phyloP scores from a whole-genome alignment of 2,888 invertebrate species.

The Frankliniella intonsa region DNA sequence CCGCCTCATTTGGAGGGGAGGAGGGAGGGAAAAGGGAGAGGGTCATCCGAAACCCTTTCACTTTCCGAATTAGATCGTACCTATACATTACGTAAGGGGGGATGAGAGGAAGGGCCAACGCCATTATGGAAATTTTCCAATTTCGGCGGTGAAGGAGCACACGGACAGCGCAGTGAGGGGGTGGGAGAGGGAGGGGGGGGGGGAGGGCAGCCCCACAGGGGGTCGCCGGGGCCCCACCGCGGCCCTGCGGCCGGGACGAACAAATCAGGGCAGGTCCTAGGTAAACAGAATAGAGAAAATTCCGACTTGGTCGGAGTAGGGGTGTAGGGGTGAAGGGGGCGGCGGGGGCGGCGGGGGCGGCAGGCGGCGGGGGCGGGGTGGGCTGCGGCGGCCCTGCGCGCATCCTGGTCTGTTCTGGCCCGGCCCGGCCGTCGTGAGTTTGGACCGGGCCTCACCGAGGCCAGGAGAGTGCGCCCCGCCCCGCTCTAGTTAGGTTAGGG shows the following conservation, averaged over 20 bases:
- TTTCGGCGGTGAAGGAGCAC: slow-evolving; percentile 3
- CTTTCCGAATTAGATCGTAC: neutral
- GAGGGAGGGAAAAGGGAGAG: no score
- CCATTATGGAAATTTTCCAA: slow-evolving; percentile 24
- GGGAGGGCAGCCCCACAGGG: neutral
- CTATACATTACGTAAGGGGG: slow-evolving; percentile 7
- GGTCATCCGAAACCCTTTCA: no score
- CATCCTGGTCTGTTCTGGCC: no score
- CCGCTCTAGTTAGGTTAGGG: no score
- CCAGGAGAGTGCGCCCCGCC: no score
- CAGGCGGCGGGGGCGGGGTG: neutral
- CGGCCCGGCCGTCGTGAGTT: no score
- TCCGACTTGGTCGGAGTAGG: neutral
- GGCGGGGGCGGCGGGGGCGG: neutral
- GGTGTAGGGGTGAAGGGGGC: neutral
- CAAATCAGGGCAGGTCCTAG: slow-evolving; percentile 22
- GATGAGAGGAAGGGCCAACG: neutral
- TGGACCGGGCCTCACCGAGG: no score
- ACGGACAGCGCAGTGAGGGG: neutral
- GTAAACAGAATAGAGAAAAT: slow-evolving; percentile 12
- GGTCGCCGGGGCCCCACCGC: neutral
- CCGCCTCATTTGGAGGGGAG: no score
- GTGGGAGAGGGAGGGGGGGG: neutral
- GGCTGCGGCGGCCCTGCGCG: no score
- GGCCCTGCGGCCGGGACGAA: neutral